A percentile compares a stretch with the other conserved stretches of the same genome.
Conservation (phyloP, 2,797 vertebrate genomes). For the Poeciliopsis gracilis region DNA sequence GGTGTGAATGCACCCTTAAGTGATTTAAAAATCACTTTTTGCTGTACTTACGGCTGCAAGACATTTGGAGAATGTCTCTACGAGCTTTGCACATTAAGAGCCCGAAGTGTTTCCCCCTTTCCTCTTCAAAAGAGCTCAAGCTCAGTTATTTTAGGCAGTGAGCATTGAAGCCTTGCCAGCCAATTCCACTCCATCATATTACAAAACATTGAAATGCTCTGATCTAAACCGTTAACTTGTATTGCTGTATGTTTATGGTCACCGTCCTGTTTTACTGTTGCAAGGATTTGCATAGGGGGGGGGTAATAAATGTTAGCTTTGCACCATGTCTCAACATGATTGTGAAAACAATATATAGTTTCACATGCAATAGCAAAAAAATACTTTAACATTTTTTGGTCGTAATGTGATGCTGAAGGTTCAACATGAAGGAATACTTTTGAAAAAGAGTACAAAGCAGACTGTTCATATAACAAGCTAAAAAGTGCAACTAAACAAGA, state of each 20-base stretch:
- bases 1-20: not conserved
- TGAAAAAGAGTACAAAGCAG: slow-evolving; percentile 38
- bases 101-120: not conserved
- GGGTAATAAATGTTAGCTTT: not conserved
- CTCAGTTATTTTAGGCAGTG: not conserved
- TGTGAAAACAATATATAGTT: not conserved
- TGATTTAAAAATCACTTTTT: not conserved
- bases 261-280: not conserved
- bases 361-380: not conserved
- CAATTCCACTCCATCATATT: not conserved
- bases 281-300: too few species aligned
- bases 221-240: not conserved
- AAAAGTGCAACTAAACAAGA: slow-evolving; percentile 26
- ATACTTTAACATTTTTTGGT: not conserved
- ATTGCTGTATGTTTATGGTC: not conserved
- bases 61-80: not conserved
- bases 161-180: not conserved
- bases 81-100: not conserved
- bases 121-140: not conserved
- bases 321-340: not conserved
- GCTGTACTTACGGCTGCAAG: not conserved
- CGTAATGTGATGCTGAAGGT: not conserved
- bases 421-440: not conserved
- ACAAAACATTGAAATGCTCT: not conserved
- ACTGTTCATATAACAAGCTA: slow-evolving; percentile 32